These are phyloP conservation scores for Aphrocallistes beatrix DNA, from an alignment of 37 sponge, comb jelly and placozoan species.

Conservation along the genomic window DNA sequence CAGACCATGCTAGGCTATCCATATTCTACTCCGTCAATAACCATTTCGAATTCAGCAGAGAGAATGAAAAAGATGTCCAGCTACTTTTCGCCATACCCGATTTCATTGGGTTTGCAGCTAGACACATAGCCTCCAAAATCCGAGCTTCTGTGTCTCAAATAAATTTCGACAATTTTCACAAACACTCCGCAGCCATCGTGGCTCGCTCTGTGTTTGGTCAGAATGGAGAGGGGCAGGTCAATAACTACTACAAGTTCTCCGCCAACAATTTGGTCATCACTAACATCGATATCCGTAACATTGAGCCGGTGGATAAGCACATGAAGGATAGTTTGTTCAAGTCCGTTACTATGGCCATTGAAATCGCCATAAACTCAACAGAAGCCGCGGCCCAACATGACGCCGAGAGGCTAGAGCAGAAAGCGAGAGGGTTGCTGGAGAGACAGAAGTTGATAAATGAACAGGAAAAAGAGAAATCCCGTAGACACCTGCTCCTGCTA, in stretches of 20 bases:
- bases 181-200: constrained; percentile 69
- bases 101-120: constrained; percentile 83
- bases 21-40: constrained; percentile 69
- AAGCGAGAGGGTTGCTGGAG: constrained; percentile 70
- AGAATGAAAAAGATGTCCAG: constrained; percentile 36
- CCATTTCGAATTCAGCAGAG: constrained; percentile 46
- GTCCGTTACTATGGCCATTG: constrained; percentile 93
- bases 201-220: constrained; percentile 60
- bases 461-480: constrained; percentile 64
- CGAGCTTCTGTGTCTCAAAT: constrained; percentile 62
- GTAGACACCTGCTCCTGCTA: constrained; percentile 54
- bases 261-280: constrained; percentile 87
- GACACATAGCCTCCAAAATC: constrained; percentile 72
- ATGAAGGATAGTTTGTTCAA: constrained; percentile 80
- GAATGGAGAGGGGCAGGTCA: constrained; percentile 46
- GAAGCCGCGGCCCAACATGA: constrained; percentile 71
- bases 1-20: constrained; percentile 84
- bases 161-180: constrained; percentile 87
- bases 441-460: constrained; percentile 79
- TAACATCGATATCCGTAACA: constrained; percentile 75
- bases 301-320: constrained; percentile 78
- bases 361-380: constrained; percentile 86
- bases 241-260: constrained; percentile 30
- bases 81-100: constrained; percentile 80
- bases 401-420: constrained; percentile 77